Conservation (phyloP, 2,888 invertebrate species). For the Idaea straminata region DNA sequence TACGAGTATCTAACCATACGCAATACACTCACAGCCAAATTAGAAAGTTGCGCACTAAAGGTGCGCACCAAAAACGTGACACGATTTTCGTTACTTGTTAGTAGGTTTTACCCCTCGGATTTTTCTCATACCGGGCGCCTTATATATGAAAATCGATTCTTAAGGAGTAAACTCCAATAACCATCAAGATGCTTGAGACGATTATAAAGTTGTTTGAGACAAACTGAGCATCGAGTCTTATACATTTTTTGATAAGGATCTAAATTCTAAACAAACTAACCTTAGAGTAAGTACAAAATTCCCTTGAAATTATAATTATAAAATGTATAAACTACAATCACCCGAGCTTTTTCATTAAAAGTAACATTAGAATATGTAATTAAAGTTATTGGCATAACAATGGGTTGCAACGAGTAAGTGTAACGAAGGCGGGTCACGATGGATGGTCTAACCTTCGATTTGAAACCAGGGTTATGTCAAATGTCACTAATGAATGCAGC, state of each 20-base stretch:
- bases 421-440: slow-evolving; percentile 44
- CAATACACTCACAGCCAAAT: too few species aligned
- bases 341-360: slow-evolving; percentile 24
- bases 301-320: slow-evolving; percentile 42
- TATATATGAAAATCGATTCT: too few species aligned
- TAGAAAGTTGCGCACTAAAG: too few species aligned
- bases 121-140: too few species aligned
- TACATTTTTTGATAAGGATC: background rate
- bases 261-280: background rate
- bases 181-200: too few species aligned
- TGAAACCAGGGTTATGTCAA: slow-evolving; percentile 51
- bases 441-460: slow-evolving; percentile 47
- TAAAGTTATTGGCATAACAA: slow-evolving; percentile 39
- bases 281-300: slow-evolving; percentile 16
- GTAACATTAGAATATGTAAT: slow-evolving; percentile 29
- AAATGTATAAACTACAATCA: slow-evolving; percentile 31
- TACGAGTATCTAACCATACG: too few species aligned
- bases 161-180: too few species aligned
- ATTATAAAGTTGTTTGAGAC: too few species aligned
- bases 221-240: too few species aligned
- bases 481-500: slow-evolving; percentile 48
- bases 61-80: too few species aligned
- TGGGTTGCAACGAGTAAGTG: slow-evolving; percentile 48
- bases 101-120: too few species aligned
- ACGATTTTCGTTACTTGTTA: too few species aligned